Evolutionary conservation across 1,140 invertebrate species (phyloP).

Genomic region (Radopholus similis): DNA sequence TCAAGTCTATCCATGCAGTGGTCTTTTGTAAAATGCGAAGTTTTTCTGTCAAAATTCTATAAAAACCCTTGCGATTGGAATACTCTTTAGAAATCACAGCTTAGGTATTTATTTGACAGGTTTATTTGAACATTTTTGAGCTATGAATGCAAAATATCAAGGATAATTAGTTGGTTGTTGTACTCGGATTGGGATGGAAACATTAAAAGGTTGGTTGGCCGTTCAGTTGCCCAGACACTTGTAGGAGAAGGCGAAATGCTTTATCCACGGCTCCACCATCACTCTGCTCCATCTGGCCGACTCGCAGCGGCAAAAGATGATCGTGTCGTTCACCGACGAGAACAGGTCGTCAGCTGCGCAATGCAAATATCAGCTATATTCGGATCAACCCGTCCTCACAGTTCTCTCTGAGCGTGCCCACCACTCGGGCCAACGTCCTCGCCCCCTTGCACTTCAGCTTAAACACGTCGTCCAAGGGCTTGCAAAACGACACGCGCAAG

Average conservation of each 20-base stretch:
- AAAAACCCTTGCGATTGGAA: too few species aligned
- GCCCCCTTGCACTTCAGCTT: slow-evolving; percentile 12
- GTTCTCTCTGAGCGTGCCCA: slow-evolving; percentile 9
- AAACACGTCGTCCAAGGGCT: slow-evolving; percentile 13
- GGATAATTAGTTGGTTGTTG: too few species aligned
- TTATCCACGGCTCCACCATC: slow-evolving; percentile 13
- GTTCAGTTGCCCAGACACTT: background rate
- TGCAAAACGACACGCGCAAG: slow-evolving; percentile 7
- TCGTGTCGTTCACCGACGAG: slow-evolving; percentile 8
- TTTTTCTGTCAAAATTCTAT: too few species aligned
- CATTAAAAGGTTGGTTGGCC: background rate
- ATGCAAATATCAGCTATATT: background rate
- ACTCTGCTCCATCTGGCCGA: slow-evolving; percentile 8
- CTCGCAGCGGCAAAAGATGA: slow-evolving; percentile 18
- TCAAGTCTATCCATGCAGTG: too few species aligned
- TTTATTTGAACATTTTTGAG: too few species aligned
- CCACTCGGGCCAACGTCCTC: slow-evolving; percentile 6
- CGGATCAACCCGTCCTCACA: background rate
- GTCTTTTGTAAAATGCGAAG: too few species aligned
- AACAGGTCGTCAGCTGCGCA: background rate
- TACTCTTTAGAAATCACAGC: too few species aligned
- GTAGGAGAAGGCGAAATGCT: slow-evolving; percentile 17
- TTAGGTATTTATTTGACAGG: too few species aligned
- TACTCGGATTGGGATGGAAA: too few species aligned
- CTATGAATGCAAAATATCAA: too few species aligned